phyloP scores from a whole-genome alignment of 2,113 vertebrate species.

The Cebidichthys violaceus region DNA sequence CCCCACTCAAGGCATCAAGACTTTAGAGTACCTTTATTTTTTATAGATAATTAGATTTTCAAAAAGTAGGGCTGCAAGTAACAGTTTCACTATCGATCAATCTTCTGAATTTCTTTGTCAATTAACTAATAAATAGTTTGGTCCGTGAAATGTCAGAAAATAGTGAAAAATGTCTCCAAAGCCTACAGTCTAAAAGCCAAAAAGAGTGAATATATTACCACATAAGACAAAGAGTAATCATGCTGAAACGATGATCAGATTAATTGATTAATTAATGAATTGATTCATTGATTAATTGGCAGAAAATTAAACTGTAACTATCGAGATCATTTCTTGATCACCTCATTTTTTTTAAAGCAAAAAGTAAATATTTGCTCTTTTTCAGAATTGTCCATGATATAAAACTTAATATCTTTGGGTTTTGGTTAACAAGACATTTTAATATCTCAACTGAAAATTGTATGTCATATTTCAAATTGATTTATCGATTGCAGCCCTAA shows the following conservation, averaged over 20 bases:
- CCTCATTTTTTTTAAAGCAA: background rate
- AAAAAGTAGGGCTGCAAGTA: background rate
- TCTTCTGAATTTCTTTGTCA: background rate
- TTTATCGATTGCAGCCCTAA: background rate
- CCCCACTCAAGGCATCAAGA: conserved; percentile 45
- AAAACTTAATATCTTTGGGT: background rate
- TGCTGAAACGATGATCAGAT: background rate
- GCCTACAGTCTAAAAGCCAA: background rate
- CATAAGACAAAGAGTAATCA: background rate
- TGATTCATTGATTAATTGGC: background rate
- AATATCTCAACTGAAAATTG: background rate
- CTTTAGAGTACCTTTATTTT: conserved; percentile 35
- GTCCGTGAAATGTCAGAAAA: background rate
- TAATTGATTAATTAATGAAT: background rate
- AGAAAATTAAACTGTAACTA: background rate
- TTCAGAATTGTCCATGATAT: background rate
- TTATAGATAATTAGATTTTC: conserved; percentile 43
- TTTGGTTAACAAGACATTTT: background rate
- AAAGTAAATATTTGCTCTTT: background rate
- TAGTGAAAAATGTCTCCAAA: background rate
- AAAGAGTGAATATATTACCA: background rate
- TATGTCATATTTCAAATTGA: background rate
- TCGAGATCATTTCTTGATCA: background rate
- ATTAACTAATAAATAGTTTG: conserved; percentile 8
- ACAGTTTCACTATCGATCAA: conserved; percentile 25